phyloP scores from a whole-genome alignment of 2,113 vertebrate genomes.

The Anoplopoma fimbria region DNA sequence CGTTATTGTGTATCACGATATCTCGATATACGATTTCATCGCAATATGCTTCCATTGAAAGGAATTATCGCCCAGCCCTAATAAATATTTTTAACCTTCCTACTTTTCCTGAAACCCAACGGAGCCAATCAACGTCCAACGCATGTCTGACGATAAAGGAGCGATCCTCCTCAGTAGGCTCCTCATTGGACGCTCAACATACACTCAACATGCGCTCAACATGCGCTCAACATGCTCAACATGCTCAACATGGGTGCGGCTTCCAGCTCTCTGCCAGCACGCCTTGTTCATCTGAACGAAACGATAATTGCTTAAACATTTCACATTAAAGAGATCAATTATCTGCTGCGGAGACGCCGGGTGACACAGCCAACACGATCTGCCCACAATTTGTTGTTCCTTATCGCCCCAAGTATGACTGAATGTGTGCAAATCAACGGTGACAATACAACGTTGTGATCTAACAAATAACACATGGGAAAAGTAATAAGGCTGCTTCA shows the following conservation, averaged over 20 bases:
- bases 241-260: conserved; percentile 53
- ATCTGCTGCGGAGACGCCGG: conserved; percentile 19
- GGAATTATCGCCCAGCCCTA: neutral
- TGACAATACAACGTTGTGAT: neutral
- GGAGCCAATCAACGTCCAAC: too few species aligned
- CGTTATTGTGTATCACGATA: neutral
- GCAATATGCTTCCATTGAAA: neutral
- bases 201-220: conserved; percentile 70
- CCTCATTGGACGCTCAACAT: conserved; percentile 61
- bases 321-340: conserved; percentile 43
- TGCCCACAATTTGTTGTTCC: conserved; percentile 18
- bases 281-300: conserved; percentile 44
- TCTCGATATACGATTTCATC: neutral
- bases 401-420: conserved; percentile 9
- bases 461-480: conserved; percentile 1
- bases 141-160: conserved; percentile 28
- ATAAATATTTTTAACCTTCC: neutral
- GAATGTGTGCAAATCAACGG: neutral
- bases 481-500: neutral
- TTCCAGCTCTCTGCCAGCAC: conserved; percentile 39
- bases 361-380: conserved; percentile 9
- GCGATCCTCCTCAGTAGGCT: conserved; percentile 30
- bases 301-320: conserved; percentile 68
- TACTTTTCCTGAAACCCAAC: too few species aligned
- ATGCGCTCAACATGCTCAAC: conserved; percentile 69